These are phyloP conservation scores for human DNA, from an alignment of 2,113 vertebrate genomes.

Conservation along the genomic window DNA sequence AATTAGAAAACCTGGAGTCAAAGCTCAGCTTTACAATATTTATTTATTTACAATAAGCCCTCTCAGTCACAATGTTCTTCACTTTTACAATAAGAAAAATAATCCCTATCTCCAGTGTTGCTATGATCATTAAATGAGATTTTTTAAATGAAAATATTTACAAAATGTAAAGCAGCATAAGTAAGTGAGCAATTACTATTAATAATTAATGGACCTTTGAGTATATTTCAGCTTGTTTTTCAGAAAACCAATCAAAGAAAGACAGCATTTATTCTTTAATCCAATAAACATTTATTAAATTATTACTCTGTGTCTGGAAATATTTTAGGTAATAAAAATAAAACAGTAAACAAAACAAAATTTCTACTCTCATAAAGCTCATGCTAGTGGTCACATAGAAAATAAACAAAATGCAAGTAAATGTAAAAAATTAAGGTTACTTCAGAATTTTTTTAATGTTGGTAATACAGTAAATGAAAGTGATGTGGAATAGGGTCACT, in stretches of 20 bases:
- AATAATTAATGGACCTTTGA: conserved; percentile 32
- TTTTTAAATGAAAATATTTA: conserved; percentile 40
- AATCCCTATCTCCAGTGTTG: background rate
- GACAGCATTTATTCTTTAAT: background rate
- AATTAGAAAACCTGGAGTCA: background rate
- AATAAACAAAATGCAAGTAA: background rate
- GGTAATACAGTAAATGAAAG: background rate
- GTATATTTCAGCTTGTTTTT: background rate
- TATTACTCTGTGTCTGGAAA: background rate
- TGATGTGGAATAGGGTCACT: background rate
- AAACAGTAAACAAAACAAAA: background rate
- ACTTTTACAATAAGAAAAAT: background rate
- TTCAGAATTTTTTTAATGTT: background rate
- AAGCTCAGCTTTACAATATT: background rate
- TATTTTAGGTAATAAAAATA: background rate
- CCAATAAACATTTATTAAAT: background rate
- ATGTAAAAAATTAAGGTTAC: background rate
- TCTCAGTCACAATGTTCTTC: background rate
- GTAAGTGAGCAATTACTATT: background rate
- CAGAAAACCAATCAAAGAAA: background rate
- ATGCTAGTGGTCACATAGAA: background rate
- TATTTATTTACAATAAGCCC: background rate
- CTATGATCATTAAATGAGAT: background rate
- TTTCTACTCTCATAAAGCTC: background rate
- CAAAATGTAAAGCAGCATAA: background rate